Evolutionary conservation across 2,888 invertebrate species (phyloP).

Genomic region (Agonopterix heracliana): DNA sequence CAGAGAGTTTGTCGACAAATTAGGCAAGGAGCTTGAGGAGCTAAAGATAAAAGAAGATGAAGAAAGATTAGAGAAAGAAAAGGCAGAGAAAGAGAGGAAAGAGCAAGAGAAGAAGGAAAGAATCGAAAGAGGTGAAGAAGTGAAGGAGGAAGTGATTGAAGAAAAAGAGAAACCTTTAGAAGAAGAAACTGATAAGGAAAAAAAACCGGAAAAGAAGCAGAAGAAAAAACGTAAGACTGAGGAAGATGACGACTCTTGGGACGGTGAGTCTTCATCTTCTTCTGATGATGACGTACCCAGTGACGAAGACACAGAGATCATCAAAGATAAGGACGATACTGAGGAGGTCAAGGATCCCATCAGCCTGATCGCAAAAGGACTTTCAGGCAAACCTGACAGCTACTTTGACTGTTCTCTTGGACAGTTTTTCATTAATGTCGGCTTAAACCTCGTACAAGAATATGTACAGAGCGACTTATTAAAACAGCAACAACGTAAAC

Average conservation of each 20-base stretch:
- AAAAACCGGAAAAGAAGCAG: slow-evolving; percentile 51
- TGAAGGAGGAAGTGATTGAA: slow-evolving; percentile 27
- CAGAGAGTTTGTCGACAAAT: slow-evolving; percentile 82
- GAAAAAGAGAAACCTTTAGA: slow-evolving; percentile 29
- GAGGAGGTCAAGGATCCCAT: slow-evolving; percentile 70
- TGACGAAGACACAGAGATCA: slow-evolving; percentile 68
- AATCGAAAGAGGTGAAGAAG: slow-evolving; percentile 45
- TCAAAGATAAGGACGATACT: slow-evolving; percentile 74
- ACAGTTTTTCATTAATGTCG: slow-evolving; percentile 94
- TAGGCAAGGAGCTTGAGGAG: slow-evolving; percentile 79
- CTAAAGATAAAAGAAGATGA: slow-evolving; percentile 55
- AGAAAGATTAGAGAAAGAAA: slow-evolving; percentile 49
- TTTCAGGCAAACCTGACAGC: slow-evolving; percentile 75
- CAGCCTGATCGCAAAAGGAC: slow-evolving; percentile 53
- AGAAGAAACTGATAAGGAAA: slow-evolving; percentile 29
- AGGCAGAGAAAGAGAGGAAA: slow-evolving; percentile 49
- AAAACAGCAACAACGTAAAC: slow-evolving; percentile 91
- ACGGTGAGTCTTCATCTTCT: slow-evolving; percentile 72
- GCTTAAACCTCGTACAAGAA: slow-evolving; percentile 94
- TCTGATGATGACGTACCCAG: slow-evolving; percentile 63
- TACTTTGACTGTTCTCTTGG: slow-evolving; percentile 94
- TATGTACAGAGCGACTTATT: slow-evolving; percentile 94
- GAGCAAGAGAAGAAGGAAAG: slow-evolving; percentile 62
- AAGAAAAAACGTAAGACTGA: slow-evolving; percentile 49
- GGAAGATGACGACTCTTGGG: slow-evolving; percentile 78